Percentiles rank a stretch among this genome's conserved stretches.
Conservation (phyloP, 2,113 vertebrate species). For the Anthoscopus minutus region DNA sequence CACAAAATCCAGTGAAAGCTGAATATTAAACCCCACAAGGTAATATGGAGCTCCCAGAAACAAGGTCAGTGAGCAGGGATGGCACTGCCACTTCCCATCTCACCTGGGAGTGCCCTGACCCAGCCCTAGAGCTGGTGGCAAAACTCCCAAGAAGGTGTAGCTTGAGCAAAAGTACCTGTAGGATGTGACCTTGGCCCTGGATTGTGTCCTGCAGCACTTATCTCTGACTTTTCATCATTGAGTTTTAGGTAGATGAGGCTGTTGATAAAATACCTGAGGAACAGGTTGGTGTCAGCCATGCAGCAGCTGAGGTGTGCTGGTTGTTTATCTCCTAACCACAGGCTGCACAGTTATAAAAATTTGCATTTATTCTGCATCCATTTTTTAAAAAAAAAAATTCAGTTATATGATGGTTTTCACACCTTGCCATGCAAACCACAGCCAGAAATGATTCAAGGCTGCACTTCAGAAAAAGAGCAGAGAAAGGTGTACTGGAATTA, state of each 20-base stretch:
- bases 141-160: background rate
- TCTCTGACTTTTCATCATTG: background rate
- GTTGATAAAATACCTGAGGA: background rate
- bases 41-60: background rate
- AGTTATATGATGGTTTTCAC: background rate
- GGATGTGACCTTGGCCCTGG: background rate
- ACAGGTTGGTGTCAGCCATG: background rate
- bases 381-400: background rate
- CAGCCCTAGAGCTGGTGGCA: background rate
- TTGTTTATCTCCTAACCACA: background rate
- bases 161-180: background rate
- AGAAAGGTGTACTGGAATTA: background rate
- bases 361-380: background rate
- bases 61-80: background rate
- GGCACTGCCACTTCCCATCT: background rate
- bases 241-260: background rate
- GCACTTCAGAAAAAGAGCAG: background rate
- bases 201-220: background rate
- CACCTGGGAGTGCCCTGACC: background rate
- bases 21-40: background rate
- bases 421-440: background rate
- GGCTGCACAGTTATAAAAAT: background rate
- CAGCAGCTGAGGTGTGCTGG: background rate
- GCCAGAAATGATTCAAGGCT: background rate
- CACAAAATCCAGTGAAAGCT: background rate